Evolutionary conservation across 1,140 invertebrate species (phyloP).

Genomic region (Euschistus heros): DNA sequence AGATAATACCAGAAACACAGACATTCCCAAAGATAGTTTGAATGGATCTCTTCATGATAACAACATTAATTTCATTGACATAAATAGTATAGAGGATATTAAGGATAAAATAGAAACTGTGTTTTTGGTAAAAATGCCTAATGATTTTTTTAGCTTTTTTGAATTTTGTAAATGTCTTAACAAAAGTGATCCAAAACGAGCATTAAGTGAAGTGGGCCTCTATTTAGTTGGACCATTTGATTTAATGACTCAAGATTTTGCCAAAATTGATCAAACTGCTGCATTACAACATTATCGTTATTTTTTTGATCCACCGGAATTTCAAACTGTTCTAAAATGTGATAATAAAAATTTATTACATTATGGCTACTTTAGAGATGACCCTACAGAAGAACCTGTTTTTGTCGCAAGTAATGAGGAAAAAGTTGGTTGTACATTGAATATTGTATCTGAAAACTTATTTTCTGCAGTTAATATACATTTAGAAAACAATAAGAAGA

Average conservation of each 20-base stretch:
- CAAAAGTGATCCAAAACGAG: conserved; percentile 45
- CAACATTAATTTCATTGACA: neutral
- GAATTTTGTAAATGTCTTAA: conserved; percentile 60
- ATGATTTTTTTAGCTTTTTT: conserved; percentile 79
- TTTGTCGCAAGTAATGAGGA: conserved; percentile 68
- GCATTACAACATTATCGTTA: conserved; percentile 65
- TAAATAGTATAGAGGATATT: neutral
- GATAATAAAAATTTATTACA: conserved; percentile 35
- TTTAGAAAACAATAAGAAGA: conserved; percentile 49
- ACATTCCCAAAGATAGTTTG: neutral
- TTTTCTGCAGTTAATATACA: conserved; percentile 73
- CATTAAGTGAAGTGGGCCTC: conserved; percentile 54
- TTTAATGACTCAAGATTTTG: conserved; percentile 57
- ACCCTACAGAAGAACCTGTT: conserved; percentile 56
- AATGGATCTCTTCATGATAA: neutral
- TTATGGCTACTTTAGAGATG: conserved; percentile 62
- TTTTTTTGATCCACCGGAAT: conserved; percentile 89
- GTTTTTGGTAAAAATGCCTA: conserved; percentile 77
- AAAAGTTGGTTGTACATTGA: conserved; percentile 53
- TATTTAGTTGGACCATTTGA: conserved; percentile 79
- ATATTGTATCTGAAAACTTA: conserved; percentile 64
- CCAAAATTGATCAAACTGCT: conserved; percentile 31
- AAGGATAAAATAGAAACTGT: conserved; percentile 48
- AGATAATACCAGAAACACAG: neutral
- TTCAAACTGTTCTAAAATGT: conserved; percentile 42